Conservation (phyloP, 2,113 vertebrate genomes). For the Aix galericulata region DNA sequence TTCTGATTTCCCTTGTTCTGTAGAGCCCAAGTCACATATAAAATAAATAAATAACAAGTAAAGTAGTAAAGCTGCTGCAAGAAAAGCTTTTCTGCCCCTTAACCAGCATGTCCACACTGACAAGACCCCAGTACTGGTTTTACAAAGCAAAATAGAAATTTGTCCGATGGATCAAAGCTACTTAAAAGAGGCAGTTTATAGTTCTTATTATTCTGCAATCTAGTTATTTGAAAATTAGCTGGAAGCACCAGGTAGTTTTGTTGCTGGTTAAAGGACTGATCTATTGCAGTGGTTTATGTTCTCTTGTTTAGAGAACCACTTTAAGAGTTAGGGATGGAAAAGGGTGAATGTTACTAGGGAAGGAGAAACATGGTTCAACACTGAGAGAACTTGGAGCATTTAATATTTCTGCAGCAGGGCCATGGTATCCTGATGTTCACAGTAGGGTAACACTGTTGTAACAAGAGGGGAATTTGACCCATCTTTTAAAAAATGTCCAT, state of each 20-base stretch:
- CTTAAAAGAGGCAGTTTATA: background rate
- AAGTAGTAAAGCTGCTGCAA: background rate
- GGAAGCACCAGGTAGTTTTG: background rate
- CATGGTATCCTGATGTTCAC: fast-evolving
- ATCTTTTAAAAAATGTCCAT: background rate
- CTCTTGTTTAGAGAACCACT: background rate
- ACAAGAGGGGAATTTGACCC: background rate
- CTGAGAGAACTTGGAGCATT: background rate
- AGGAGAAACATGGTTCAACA: background rate
- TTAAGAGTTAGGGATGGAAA: background rate
- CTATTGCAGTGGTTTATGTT: fast-evolving
- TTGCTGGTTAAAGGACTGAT: background rate
- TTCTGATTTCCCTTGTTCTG: background rate
- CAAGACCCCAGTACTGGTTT: background rate
- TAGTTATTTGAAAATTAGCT: background rate
- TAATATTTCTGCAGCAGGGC: background rate
- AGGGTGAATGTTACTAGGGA: background rate
- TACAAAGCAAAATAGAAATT: background rate
- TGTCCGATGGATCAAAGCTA: background rate
- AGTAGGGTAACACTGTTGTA: background rate
- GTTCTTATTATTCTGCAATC: background rate
- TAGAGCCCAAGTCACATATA: background rate
- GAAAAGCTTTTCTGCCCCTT: background rate
- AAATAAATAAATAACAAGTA: background rate
- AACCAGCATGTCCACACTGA: background rate